Evolutionary conservation across 2,113 vertebrate genomes (phyloP), one percentile per base, ranked within the genome.

Genomic region (Anolis carolinensis): DNA sequence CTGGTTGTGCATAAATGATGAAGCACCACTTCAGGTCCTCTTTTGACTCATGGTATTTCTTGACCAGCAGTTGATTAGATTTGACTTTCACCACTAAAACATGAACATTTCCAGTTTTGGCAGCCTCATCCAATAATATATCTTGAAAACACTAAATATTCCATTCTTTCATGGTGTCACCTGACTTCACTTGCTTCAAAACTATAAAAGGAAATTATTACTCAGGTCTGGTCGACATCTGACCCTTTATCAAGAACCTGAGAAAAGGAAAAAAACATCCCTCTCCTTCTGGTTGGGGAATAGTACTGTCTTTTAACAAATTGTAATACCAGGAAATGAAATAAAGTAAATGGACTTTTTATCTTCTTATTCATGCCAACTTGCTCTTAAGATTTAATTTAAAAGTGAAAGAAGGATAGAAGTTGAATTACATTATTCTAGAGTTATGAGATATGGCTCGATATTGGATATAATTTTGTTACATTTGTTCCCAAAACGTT

Each of bases 261-360:
- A 92, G 82, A 90, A 84, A n/a, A 32, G 85, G 34, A 27, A 63
- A 32, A 83, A 65, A 92, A 90, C 21, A 67, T 9, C 9, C 3
- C 20, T 85, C 30, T 87, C 76, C 59, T 14, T 85, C 83, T 89
- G 91, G 87, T 94, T 84, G 89, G 92, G 90, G 77, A 52, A 27
- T 7, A 21, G n/a, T 78, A 48, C 48, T 90, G 88, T 86, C 79
- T 91, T 91, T 93, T 86, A 92, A 89, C 79, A 89, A 68, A 88
- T 79, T 78, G 44, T 50, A 85, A 92, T 90, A 83, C 82, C 89
- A 90, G 78, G 48, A 30, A 71, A 90, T 92, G 78, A 87, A 93
- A 87, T n/a, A 91, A 1, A 52, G 82, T 71, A 89, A 76, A 82
- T 65, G 87, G 21, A 8, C 1, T 25, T 77, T 76, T 84, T 78